Evolutionary conservation across 2,797 vertebrate species (phyloP).

Genomic region (Octomys mimax): DNA sequence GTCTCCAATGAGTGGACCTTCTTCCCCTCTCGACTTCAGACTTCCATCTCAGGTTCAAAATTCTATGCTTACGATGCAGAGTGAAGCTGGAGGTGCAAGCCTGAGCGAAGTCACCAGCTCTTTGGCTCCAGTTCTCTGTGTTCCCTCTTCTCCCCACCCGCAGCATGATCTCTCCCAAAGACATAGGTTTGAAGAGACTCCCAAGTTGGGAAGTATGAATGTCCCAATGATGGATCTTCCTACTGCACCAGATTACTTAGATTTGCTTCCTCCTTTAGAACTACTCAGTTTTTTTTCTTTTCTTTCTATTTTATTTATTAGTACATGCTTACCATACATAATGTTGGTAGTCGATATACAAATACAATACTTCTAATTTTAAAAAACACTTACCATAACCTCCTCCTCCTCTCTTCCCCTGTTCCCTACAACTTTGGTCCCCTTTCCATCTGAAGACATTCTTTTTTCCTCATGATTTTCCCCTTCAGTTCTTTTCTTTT

Average conservation of each 20-base stretch:
- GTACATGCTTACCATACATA: not conserved
- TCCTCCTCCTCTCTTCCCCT: not conserved
- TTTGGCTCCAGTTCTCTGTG: not conserved
- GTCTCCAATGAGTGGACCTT: not conserved
- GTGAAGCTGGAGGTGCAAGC: not conserved
- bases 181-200: conserved; percentile 11
- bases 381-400: not conserved
- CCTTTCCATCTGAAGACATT: not conserved
- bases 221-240: not conserved
- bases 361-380: not conserved
- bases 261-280: too few relatives aligned
- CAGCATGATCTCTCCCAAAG: conserved; percentile 26
- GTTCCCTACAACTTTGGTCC: not conserved
- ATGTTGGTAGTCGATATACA: not conserved
- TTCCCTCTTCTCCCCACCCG: not conserved
- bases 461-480: not conserved
- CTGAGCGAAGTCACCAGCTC: not conserved
- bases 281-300: not conserved
- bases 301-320: not conserved
- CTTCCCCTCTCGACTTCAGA: not conserved
- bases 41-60: not conserved
- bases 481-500: not conserved
- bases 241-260: not conserved
- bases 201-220: not conserved
- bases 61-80: not conserved